A percentile compares a stretch with the other conserved stretches of the same genome.
These are phyloP conservation scores for Terebella lapidaria DNA, from an alignment of 2,888 invertebrate genomes.

Conservation along the genomic window DNA sequence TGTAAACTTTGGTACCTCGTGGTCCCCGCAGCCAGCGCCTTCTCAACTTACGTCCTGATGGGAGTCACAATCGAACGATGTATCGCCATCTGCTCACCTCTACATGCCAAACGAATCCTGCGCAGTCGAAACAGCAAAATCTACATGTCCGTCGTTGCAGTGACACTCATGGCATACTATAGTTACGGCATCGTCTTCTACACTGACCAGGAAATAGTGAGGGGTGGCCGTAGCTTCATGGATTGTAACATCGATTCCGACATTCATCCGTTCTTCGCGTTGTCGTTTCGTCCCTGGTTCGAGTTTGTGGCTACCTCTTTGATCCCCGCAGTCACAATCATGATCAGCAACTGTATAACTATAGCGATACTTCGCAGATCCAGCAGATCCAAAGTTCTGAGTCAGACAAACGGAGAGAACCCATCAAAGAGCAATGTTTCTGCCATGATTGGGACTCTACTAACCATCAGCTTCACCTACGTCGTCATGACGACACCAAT, in stretches of 20 bases:
- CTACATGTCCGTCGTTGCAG: neutral
- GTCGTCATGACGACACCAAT: constrained; percentile 9
- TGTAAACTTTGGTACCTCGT: constrained; percentile 7
- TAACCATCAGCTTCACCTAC: constrained; percentile 6
- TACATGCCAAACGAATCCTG: neutral
- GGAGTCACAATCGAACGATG: constrained; percentile 9
- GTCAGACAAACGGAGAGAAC: neutral
- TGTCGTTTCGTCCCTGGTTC: constrained; percentile 6
- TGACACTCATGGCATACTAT: neutral
- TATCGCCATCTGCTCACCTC: neutral
- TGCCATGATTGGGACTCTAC: neutral
- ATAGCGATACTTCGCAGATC: neutral
- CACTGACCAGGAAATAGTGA: neutral
- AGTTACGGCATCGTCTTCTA: constrained; percentile 1
- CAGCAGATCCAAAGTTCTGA: neutral
- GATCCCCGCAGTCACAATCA: constrained; percentile 6
- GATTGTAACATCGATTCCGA: neutral
- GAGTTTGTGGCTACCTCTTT: constrained; percentile 3
- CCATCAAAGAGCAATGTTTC: neutral
- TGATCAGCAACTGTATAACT: constrained; percentile 5
- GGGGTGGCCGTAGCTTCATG: neutral
- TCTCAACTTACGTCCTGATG: constrained; percentile 5
- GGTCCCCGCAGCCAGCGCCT: neutral
- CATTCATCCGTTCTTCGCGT: neutral
- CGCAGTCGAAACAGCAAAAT: neutral